phyloP scores from a whole-genome alignment of 2,113 vertebrate species.

The Oreochromis tanganicae region DNA sequence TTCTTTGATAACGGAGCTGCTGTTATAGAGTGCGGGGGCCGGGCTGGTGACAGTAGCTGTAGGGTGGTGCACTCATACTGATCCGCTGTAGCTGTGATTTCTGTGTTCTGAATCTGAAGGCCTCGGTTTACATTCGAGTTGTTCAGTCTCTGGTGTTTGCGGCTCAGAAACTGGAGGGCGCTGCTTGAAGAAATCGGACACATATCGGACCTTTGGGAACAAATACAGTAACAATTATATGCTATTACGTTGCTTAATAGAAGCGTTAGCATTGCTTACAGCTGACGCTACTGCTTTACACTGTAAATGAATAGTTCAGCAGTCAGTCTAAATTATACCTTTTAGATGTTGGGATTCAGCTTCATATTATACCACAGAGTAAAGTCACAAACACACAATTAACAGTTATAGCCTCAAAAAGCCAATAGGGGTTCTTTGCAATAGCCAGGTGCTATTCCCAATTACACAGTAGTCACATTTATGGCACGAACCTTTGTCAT shows the following conservation, averaged over 20 bases:
- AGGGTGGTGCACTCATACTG: constrained; percentile 59
- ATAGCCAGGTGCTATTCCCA: not conserved
- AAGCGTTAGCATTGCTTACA: not conserved
- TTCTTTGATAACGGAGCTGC: constrained; percentile 2
- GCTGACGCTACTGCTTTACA: not conserved
- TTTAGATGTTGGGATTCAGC: not conserved
- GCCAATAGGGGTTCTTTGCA: not conserved
- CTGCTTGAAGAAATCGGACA: constrained; percentile 91
- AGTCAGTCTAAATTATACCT: not conserved
- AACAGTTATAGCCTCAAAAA: not conserved
- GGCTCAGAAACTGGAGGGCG: constrained; percentile 48
- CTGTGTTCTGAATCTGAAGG: constrained; percentile 63
- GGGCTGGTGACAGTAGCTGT: not conserved
- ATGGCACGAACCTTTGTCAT: not conserved
- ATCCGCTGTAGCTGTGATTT: constrained; percentile 72
- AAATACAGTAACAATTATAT: not conserved
- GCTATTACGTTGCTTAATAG: not conserved
- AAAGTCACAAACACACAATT: not conserved
- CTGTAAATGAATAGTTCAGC: not conserved
- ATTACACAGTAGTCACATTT: not conserved
- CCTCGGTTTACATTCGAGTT: constrained; percentile 75
- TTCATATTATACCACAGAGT: not conserved
- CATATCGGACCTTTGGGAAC: constrained; percentile 77
- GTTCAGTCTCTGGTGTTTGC: constrained; percentile 53
- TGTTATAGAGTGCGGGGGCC: not conserved